Base-by-base conservation (phyloP, 2,888 invertebrate genomes). In the Macaria liturata region DNA sequence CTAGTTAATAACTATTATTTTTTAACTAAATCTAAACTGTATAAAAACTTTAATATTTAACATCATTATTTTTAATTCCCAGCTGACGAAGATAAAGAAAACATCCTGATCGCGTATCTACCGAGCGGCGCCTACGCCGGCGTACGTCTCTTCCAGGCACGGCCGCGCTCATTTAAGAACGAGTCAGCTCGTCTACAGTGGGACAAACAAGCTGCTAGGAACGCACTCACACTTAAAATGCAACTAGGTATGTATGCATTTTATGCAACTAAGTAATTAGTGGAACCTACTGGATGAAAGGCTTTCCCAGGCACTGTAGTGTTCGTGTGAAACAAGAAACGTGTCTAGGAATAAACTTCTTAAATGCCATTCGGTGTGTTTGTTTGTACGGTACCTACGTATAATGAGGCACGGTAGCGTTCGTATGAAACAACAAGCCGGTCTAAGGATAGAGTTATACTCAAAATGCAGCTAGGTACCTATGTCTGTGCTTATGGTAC, bases 41-140 rank as follows among this genome's bases (percentile, higher is more conserved):
- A 20, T 20, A 20, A 1, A n/a, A n/a, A n/a, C n/a, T 20, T 20
- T 20, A 20, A 20, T 20, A 20, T 20, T 20, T 20, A 20, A 20
- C 20, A 20, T 20, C 20, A 20, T 37, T 37, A 7, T 37, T 6
- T 37, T 37, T 37, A 7, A 6, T 37, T 7, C 1, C 34, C 76
- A 83, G 90, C 84, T 3, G 89, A 88, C 6, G 54, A 80, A 1
- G 88, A 90, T 31, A 91, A 87, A 44, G 50, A 50, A 4, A 51
- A 94, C 71, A 87, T 95, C 3, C 80, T 96, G 0, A 91, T 95
- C 62, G 93, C 94, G 0, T 93, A 94, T 67, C 89, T 95, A 4
- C 94, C 94, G 0, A 83, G 92, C 0, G 94, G 94, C 0, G 93
- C 94, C 71, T 94, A 94, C 64, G 91, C 95, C 6, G 95, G 95